Percentiles rank a stretch among this genome's conserved stretches.
These are phyloP conservation scores for Phycodurus eques DNA, from an alignment of 2,113 vertebrate genomes.

Conservation along the genomic window DNA sequence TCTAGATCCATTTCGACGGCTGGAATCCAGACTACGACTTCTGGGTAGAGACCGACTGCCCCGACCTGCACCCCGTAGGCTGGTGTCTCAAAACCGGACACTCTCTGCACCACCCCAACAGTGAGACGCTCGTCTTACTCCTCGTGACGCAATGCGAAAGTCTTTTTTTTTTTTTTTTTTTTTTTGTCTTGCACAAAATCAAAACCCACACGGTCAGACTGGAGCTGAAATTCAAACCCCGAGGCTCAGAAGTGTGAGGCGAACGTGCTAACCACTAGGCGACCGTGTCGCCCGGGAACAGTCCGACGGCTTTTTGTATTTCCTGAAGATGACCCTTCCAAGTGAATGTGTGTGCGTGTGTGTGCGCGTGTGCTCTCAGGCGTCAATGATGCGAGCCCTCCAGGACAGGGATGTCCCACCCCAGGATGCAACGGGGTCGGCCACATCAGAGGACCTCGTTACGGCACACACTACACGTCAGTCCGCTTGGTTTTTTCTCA, in stretches of 20 bases:
- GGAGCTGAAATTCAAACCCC: no score
- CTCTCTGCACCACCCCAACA: slow-evolving; percentile 78
- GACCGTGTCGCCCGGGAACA: no score
- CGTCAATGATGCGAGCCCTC: slow-evolving; percentile 62
- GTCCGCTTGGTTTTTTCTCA: slow-evolving; percentile 35
- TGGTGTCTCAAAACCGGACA: slow-evolving; percentile 92
- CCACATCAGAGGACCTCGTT: slow-evolving; percentile 83
- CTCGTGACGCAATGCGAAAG: no score
- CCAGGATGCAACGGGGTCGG: slow-evolving; percentile 84
- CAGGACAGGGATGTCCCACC: slow-evolving; percentile 84
- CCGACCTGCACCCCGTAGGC: slow-evolving; percentile 84
- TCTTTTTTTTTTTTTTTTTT: no score
- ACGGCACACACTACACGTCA: slow-evolving; percentile 87
- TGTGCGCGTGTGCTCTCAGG: slow-evolving; percentile 47
- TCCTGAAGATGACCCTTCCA: slow-evolving; percentile 18
- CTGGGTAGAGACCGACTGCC: slow-evolving; percentile 85
- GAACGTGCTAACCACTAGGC: no score
- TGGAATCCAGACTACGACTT: slow-evolving; percentile 85
- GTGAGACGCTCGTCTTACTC: slow-evolving; percentile 57
- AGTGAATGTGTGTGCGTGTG: slow-evolving; percentile 1
- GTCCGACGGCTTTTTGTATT: no score
- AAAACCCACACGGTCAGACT: no score
- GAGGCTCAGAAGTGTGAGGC: no score
- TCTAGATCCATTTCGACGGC: slow-evolving; percentile 86
- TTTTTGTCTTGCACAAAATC: no score